Conservation (phyloP, 2,888 invertebrate species). For the Hymenopus coronatus region DNA sequence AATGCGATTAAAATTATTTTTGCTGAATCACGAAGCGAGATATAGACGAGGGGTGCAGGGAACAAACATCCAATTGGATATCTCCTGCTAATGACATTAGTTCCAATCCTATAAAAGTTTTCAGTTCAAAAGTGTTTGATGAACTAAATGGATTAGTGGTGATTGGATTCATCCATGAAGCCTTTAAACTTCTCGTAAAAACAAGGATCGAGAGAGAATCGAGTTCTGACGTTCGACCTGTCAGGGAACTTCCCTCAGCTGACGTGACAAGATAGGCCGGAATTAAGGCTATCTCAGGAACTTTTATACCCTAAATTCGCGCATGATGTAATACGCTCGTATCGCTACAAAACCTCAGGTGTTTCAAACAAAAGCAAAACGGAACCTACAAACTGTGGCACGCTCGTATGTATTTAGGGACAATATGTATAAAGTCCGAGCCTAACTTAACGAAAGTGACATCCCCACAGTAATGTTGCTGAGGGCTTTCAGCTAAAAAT, state of each 20-base stretch:
- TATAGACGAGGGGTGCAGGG: neutral
- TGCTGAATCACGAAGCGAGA: slow-evolving; percentile 10
- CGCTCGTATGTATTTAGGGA: too few species aligned
- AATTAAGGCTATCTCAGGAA: too few species aligned
- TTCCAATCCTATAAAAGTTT: slow-evolving; percentile 19
- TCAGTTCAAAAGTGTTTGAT: slow-evolving; percentile 21
- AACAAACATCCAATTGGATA: neutral
- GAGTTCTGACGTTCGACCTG: neutral
- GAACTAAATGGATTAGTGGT: slow-evolving; percentile 16
- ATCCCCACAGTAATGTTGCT: too few species aligned
- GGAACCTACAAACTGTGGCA: too few species aligned
- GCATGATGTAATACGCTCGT: too few species aligned
- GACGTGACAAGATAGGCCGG: too few species aligned
- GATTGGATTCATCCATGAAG: slow-evolving; percentile 19
- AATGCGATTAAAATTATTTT: neutral
- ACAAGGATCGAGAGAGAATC: neutral
- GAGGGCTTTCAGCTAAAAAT: too few species aligned
- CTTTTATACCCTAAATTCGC: too few species aligned
- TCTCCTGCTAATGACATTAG: slow-evolving; percentile 2
- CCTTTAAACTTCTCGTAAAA: slow-evolving; percentile 22
- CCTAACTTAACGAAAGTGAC: too few species aligned
- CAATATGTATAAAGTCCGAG: too few species aligned
- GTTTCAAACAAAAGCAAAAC: too few species aligned
- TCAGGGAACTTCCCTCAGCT: neutral
- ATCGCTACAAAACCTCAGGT: too few species aligned